Conservation (phyloP, 2,113 vertebrate genomes). For the Corapipo altera region DNA sequence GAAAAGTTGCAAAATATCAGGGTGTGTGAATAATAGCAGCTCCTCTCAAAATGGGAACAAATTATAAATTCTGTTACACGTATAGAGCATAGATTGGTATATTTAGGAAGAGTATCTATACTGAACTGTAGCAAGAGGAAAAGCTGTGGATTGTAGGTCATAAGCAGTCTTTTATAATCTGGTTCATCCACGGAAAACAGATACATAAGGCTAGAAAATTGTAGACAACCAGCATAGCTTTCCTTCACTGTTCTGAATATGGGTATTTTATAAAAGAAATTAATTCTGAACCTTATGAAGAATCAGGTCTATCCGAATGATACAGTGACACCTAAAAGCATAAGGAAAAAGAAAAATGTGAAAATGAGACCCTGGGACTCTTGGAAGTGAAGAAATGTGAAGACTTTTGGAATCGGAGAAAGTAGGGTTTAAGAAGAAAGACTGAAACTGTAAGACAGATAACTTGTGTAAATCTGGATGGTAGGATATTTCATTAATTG, state of each 20-base stretch:
- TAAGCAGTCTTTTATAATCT: background rate
- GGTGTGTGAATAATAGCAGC: background rate
- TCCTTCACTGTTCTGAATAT: background rate
- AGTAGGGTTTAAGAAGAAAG: background rate
- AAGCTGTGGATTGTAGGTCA: background rate
- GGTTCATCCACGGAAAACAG: background rate
- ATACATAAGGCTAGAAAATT: background rate
- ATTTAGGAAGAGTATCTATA: background rate
- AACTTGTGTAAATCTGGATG: background rate
- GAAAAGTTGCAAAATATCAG: rapidly evolving
- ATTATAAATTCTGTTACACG: background rate
- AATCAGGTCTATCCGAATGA: background rate
- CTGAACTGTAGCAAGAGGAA: background rate
- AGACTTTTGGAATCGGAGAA: background rate
- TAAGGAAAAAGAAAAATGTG: background rate
- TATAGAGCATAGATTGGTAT: background rate
- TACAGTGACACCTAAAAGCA: background rate
- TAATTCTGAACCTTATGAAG: background rate
- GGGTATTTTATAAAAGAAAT: background rate
- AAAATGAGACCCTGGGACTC: rapidly evolving
- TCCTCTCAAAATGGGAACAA: background rate
- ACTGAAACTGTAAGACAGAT: background rate
- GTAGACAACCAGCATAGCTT: background rate
- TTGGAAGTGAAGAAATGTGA: background rate
- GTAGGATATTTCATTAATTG: background rate